These are phyloP conservation scores for Okamejei kenojei DNA, from an alignment of 2,797 vertebrate species.

Conservation along the genomic window DNA sequence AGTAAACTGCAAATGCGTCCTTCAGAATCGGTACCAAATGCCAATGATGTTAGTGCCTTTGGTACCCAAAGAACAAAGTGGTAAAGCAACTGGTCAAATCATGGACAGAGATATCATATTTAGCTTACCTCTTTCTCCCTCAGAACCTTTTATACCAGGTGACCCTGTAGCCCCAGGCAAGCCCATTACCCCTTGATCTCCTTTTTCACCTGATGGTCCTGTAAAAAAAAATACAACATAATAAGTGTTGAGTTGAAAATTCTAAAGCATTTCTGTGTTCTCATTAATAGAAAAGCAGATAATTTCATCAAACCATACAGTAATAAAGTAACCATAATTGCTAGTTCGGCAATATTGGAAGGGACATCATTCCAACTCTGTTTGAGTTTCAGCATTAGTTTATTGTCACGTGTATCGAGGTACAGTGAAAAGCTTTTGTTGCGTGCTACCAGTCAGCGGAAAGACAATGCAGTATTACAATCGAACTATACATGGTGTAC, in stretches of 20 bases:
- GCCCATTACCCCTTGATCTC: slow-evolving; percentile 59
- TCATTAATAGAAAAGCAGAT: background rate
- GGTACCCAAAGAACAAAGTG: background rate
- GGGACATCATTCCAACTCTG: background rate
- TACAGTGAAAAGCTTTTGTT: too few species aligned
- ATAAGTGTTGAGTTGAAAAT: slow-evolving; percentile 51
- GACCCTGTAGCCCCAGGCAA: slow-evolving; percentile 48
- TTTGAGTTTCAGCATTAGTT: background rate
- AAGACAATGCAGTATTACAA: too few species aligned
- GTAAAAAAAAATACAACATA: slow-evolving; percentile 44
- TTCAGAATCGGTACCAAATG: background rate
- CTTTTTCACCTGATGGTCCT: slow-evolving; percentile 62
- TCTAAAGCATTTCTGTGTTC: background rate
- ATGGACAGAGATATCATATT: background rate
- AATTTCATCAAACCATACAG: background rate
- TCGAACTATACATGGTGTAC: too few species aligned
- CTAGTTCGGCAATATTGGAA: background rate
- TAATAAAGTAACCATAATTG: background rate
- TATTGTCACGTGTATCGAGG: too few species aligned
- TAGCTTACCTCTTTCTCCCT: slow-evolving; percentile 62
- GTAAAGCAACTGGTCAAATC: background rate
- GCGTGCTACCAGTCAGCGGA: too few species aligned
- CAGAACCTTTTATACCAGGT: slow-evolving; percentile 56
- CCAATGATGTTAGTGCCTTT: background rate
- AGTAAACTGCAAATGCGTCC: background rate